phyloP scores from a whole-genome alignment of 1,140 invertebrate genomes.

The Coboldia fuscipes region DNA sequence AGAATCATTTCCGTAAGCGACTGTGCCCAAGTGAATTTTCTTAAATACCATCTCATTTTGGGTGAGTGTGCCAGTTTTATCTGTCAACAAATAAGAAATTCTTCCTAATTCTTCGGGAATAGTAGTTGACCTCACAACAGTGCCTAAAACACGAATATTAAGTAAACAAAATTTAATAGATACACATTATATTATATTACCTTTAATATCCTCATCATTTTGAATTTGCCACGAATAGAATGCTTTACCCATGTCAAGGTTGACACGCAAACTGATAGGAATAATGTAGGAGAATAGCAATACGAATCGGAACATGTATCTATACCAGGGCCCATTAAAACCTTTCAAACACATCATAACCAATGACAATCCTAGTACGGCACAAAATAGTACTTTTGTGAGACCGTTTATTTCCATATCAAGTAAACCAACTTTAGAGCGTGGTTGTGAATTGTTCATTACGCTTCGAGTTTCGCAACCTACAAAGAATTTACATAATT shows the following conservation, averaged over 20 bases:
- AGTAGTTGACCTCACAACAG: constrained; percentile 94
- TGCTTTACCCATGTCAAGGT: constrained; percentile 94
- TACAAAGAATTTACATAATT: too few relatives aligned
- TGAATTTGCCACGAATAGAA: constrained; percentile 97
- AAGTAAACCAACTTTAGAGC: constrained; percentile 84
- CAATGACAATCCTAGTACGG: constrained; percentile 74
- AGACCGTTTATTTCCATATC: constrained; percentile 92
- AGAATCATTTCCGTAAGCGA: constrained; percentile 66
- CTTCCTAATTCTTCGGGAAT: constrained; percentile 97
- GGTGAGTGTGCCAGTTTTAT: constrained; percentile 97
- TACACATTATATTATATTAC: not conserved
- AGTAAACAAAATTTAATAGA: not conserved
- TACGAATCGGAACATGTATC: constrained; percentile 78
- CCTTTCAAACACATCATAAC: constrained; percentile 93
- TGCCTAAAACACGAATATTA: constrained; percentile 27
- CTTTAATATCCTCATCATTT: constrained; percentile 69
- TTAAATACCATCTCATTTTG: constrained; percentile 99
- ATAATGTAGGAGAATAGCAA: constrained; percentile 98
- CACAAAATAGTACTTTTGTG: constrained; percentile 86
- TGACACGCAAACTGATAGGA: constrained; percentile 93
- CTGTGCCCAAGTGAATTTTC: constrained; percentile 77
- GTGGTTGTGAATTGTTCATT: constrained; percentile 94
- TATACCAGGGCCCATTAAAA: constrained; percentile 89
- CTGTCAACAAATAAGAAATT: constrained; percentile 85
- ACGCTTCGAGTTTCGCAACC: constrained; percentile 85